Percentiles rank a stretch among this genome's conserved stretches.
Conservation (phyloP, 2,797 vertebrate species). For the Sorex maritimensis region DNA sequence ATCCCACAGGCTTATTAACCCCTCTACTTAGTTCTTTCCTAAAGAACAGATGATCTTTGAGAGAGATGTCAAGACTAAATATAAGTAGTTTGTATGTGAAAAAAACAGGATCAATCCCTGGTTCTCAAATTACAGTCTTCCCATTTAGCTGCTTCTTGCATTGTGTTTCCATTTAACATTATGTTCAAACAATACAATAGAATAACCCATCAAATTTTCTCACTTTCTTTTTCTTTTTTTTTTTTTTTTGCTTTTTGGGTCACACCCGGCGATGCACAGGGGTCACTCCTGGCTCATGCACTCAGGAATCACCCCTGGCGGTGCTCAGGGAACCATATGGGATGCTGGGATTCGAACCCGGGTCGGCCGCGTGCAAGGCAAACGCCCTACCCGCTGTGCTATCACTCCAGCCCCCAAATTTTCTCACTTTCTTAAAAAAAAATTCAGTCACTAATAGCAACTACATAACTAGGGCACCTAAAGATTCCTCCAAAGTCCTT, state of each 20-base stretch:
- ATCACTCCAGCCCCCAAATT: too few species aligned
- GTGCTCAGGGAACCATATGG: too few species aligned
- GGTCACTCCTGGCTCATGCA: too few species aligned
- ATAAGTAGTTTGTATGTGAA: not conserved
- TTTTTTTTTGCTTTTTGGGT: too few species aligned
- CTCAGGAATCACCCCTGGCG: too few species aligned
- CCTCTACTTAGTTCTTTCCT: not conserved
- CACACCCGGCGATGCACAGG: too few species aligned
- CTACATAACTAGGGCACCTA: not conserved
- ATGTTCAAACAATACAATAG: not conserved
- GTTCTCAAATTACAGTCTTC: not conserved
- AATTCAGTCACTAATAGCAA: not conserved
- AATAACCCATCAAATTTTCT: not conserved
- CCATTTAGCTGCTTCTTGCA: not conserved
- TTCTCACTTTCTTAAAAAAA: conserved; percentile 38
- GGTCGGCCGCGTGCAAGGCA: too few species aligned
- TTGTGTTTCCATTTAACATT: not conserved
- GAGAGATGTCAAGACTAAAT: not conserved
- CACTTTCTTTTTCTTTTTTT: too few species aligned
- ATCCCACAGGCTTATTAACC: not conserved
- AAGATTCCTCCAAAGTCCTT: not conserved
- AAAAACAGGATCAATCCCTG: not conserved
- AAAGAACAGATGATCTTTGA: not conserved
- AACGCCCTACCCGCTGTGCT: too few species aligned
- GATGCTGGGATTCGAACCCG: too few species aligned